Evolutionary conservation across 2,113 vertebrate genomes (phyloP), one percentile per base, ranked within the genome.

Genomic region (Pipra filicauda): DNA sequence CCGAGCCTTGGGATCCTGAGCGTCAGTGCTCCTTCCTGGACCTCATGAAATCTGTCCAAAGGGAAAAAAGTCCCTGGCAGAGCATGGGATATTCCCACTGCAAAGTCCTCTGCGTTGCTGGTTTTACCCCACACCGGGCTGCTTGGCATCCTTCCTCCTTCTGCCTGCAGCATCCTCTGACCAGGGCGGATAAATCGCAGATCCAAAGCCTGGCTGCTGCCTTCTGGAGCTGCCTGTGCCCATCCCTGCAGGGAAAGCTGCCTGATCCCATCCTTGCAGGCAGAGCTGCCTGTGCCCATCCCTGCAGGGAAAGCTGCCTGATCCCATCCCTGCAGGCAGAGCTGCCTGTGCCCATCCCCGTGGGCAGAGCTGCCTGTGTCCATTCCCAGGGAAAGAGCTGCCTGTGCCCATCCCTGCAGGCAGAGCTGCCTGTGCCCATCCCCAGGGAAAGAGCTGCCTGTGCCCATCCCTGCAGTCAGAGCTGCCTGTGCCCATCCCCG

Each of bases 101-200:
- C 52, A 12, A 49, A 9, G 26, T 15, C 31, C 7, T 2, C 12
- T 4, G 11, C 1, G 18, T 12, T 28, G 18, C 62, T 43, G 33
- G 3, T n/a, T 22, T 43, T 41, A 27, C 35, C 43, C 80, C 5
- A 1, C 0, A 1, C 19, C 0, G 1, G 1, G 24, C 46, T 55
- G 88, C 70, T 73, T 19, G 0, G 57, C 75, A 20, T 58, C 73
- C 35, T 28, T 54, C 55, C 79, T 39, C 13, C 51, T 11, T 7
- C 78, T 13, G 31, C 51, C 84, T 17, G 0, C 54, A 52, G 71
- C 81, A n/a, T 24, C 74, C 30, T 24, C 22, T 5, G 1, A 4
- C 6, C 1, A 0, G 61, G 51, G 35, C 0, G 8, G 43, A 20
- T 3, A 6, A 33, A 72, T 3, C 67, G 39, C 64, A 6, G 23